phyloP scores from a whole-genome alignment of 2,888 invertebrate genomes.

The Drosophila dives region DNA sequence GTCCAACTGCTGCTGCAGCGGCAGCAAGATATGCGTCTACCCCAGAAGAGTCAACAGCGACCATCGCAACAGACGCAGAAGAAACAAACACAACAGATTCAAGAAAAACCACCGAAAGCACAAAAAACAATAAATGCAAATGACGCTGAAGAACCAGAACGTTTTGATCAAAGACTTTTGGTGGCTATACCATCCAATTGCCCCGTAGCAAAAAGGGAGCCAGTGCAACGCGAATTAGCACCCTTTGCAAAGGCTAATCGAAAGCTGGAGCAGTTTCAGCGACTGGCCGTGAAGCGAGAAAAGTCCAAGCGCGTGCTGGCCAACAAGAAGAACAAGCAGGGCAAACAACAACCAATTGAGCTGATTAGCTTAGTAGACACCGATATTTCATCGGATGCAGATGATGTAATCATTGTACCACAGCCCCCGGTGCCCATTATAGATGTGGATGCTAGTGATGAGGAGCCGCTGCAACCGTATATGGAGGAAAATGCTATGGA shows the following conservation, averaged over 20 bases:
- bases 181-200: conserved; percentile 61
- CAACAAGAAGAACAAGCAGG: conserved; percentile 53
- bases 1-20: conserved; percentile 22
- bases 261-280: conserved; percentile 74
- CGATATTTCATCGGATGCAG: conserved; percentile 74
- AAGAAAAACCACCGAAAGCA: conserved; percentile 39
- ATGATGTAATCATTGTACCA: conserved; percentile 82
- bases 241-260: conserved; percentile 74
- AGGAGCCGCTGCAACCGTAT: conserved; percentile 49
- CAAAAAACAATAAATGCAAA: conserved; percentile 24
- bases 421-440: conserved; percentile 78
- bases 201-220: conserved; percentile 31
- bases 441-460: conserved; percentile 80
- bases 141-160: conserved; percentile 57
- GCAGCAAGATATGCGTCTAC: conserved; percentile 22
- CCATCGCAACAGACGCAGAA: conserved; percentile 22
- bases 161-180: conserved; percentile 62
- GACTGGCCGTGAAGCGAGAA: conserved; percentile 72
- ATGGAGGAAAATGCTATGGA: conserved; percentile 80
- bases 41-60: conserved; percentile 35
- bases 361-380: conserved; percentile 68
- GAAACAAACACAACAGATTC: conserved; percentile 32
- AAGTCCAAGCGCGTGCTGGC: conserved; percentile 72
- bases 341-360: conserved; percentile 33
- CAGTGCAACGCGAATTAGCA: conserved; percentile 22